Conservation (phyloP, 2,113 vertebrate genomes). For the Empidonax alnorum region DNA sequence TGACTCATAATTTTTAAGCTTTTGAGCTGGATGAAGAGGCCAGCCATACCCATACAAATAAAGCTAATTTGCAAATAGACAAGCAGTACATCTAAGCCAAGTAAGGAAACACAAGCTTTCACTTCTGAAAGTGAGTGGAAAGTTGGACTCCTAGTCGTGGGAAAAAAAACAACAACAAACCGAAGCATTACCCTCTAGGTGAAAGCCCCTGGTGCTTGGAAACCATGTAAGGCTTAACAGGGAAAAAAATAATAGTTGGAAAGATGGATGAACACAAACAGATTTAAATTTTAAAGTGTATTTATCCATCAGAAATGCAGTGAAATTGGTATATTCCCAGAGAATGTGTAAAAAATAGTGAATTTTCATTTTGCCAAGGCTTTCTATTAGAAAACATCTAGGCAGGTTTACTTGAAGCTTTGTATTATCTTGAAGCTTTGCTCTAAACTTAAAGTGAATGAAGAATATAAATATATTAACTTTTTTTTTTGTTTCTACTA, state of each 20-base stretch:
- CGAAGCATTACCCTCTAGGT: not conserved
- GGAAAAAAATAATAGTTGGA: not conserved
- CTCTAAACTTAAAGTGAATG: not conserved
- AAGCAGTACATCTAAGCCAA: not conserved
- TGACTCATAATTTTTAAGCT: not conserved
- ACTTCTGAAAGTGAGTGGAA: not conserved
- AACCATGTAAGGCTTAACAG: not conserved
- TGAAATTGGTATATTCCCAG: not conserved
- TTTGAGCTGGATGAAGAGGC: not conserved
- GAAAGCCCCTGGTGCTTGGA: not conserved
- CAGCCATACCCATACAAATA: not conserved
- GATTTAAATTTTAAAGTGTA: not conserved
- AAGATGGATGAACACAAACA: not conserved
- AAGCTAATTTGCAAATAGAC: not conserved
- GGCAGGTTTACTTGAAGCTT: not conserved
- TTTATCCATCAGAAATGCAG: not conserved
- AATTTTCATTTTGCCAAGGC: not conserved
- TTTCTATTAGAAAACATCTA: not conserved
- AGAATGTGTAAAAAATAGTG: not conserved
- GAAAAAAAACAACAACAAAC: not conserved
- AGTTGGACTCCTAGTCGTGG: not conserved
- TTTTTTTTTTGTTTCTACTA: not conserved
- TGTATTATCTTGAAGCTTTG: not conserved
- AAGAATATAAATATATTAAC: not conserved
- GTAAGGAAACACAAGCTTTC: not conserved